These are phyloP conservation scores for Momotus momota DNA, from an alignment of 2,797 vertebrate genomes.

Conservation along the genomic window DNA sequence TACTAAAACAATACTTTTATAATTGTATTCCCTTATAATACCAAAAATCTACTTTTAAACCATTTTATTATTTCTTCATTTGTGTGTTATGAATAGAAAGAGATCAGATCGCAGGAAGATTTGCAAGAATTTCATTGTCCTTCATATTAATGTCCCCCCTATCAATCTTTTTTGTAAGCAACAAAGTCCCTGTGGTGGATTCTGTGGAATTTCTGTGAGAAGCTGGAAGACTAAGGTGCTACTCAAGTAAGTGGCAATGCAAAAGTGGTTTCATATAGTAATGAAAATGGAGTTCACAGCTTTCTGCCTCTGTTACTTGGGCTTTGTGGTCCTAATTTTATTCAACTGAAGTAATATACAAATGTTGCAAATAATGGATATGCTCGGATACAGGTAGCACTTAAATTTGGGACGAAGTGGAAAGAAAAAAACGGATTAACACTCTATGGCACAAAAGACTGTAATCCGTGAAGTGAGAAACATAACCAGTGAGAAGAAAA, in stretches of 20 bases:
- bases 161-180: background rate
- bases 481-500: background rate
- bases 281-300: background rate
- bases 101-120: background rate
- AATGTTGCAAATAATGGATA: background rate
- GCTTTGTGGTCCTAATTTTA: background rate
- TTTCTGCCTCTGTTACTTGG: background rate
- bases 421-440: background rate
- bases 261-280: background rate
- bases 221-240: background rate
- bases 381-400: background rate
- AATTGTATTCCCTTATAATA: background rate
- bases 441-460: background rate
- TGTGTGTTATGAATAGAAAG: background rate
- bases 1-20: background rate
- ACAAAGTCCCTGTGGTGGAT: background rate
- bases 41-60: background rate
- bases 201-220: background rate
- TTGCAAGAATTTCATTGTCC: background rate
- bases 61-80: background rate
- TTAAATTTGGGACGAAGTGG: background rate
- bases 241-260: rapidly evolving
- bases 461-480: background rate
- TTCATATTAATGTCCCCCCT: background rate
- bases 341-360: background rate